phyloP scores from a whole-genome alignment of 92 coral and sea anemone species.

The Heteractis magnifica region DNA sequence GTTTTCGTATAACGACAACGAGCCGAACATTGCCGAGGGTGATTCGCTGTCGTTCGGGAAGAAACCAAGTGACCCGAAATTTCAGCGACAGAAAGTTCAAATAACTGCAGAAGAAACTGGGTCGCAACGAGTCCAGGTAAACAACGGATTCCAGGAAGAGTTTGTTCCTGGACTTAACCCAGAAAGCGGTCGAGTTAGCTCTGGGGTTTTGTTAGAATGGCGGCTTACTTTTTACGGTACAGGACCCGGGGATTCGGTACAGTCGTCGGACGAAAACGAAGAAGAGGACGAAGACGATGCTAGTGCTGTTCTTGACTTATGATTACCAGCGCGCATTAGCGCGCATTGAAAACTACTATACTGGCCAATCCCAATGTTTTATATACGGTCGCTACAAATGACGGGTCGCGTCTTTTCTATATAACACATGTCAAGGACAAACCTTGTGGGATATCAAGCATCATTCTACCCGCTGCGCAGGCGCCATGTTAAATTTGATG shows the following conservation, averaged over 20 bases:
- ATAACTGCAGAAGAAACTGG: conserved; percentile 97
- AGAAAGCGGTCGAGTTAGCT: conserved; percentile 85
- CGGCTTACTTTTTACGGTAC: conserved; percentile 86
- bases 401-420: not conserved
- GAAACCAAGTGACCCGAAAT: conserved; percentile 59
- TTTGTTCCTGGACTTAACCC: conserved; percentile 95
- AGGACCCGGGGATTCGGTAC: conserved; percentile 58
- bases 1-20: conserved; percentile 41
- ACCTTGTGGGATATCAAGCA: conserved; percentile 11
- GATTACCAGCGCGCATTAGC: not conserved
- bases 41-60: conserved; percentile 49
- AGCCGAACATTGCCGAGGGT: conserved; percentile 30
- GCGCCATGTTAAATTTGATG: conserved; percentile 2
- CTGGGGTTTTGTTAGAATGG: conserved; percentile 94
- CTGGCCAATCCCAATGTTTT: not conserved
- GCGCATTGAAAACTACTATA: not conserved
- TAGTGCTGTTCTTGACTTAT: conserved; percentile 26
- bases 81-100: conserved; percentile 86
- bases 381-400: not conserved
- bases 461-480: conserved; percentile 11
- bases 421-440: not conserved
- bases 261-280: conserved; percentile 44
- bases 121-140: conserved; percentile 97
- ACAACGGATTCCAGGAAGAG: conserved; percentile 96
- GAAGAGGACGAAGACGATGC: conserved; percentile 40